Conservation (phyloP, 2,888 invertebrate genomes). For the Teleogryllus oceanicus region DNA sequence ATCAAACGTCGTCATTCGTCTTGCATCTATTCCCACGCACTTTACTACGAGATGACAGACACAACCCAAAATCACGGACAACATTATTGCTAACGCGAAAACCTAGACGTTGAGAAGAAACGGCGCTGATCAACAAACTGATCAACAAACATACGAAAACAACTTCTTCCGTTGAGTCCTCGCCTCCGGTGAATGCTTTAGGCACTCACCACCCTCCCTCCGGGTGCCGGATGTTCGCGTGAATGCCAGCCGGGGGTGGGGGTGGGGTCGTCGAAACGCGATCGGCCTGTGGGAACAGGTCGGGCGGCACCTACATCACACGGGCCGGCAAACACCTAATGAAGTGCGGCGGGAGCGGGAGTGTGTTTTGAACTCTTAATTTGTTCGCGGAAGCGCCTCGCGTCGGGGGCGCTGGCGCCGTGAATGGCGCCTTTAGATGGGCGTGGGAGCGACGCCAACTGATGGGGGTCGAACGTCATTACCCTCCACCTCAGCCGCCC, state of each 20-base stretch:
- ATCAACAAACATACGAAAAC: too few relatives aligned
- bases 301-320: neutral
- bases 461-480: neutral
- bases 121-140: too few relatives aligned
- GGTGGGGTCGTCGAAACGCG: neutral
- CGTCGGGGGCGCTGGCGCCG: neutral
- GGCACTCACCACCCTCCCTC: too few relatives aligned
- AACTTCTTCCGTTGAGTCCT: too few relatives aligned
- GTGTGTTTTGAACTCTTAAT: slow-evolving; percentile 4
- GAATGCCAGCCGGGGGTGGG: neutral
- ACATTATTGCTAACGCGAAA: too few relatives aligned
- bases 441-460: neutral
- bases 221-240: neutral
- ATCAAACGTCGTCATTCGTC: too few relatives aligned
- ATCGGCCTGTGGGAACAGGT: neutral
- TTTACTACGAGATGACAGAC: too few relatives aligned
- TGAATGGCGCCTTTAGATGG: neutral
- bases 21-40: too few relatives aligned
- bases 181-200: too few relatives aligned
- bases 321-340: neutral
- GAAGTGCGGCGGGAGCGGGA: neutral
- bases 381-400: slow-evolving; percentile 4
- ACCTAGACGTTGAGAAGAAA: too few relatives aligned
- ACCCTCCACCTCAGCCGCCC: neutral
- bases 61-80: too few relatives aligned